These are phyloP conservation scores for Sabellastarte sp. DNA, from an alignment of 2,888 invertebrate species.

Conservation along the genomic window DNA sequence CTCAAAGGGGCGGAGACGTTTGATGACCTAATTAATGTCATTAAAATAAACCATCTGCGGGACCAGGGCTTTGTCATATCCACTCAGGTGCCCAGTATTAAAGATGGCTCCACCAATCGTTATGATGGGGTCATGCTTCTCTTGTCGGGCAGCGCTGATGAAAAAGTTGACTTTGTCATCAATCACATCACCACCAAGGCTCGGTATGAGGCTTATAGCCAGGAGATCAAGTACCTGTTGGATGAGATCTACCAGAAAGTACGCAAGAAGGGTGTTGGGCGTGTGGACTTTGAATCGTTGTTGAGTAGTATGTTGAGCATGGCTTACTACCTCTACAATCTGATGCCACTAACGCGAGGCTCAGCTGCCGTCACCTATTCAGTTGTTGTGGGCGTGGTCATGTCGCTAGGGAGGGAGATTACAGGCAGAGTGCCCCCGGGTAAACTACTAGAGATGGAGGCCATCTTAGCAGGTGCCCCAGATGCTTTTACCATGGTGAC, in stretches of 20 bases:
- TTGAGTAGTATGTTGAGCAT: conserved; percentile 43
- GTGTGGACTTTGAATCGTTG: conserved; percentile 41
- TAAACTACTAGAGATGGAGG: conserved; percentile 49
- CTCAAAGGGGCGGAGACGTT: neutral
- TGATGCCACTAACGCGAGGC: conserved; percentile 49
- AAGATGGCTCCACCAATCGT: conserved; percentile 29
- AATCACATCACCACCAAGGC: conserved; percentile 34
- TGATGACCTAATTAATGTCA: neutral
- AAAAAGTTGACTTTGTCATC: conserved; percentile 21
- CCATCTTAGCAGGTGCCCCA: conserved; percentile 48
- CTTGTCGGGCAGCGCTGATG: conserved; percentile 38
- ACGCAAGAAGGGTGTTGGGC: conserved; percentile 35
- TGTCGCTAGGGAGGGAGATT: conserved; percentile 47
- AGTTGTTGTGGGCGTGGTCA: conserved; percentile 46
- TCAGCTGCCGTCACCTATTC: conserved; percentile 49
- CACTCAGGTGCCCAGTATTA: conserved; percentile 47
- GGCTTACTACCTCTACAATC: conserved; percentile 50
- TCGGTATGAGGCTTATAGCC: conserved; percentile 38
- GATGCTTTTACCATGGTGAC: conserved; percentile 48
- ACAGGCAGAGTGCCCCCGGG: conserved; percentile 45
- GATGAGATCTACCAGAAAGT: conserved; percentile 46
- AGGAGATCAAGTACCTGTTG: conserved; percentile 44
- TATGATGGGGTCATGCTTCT: conserved; percentile 47
- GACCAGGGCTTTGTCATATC: conserved; percentile 48
- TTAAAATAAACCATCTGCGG: neutral